Base-by-base conservation (phyloP, 2,113 vertebrate genomes). In the Cyphomyrus discorhynchus region DNA sequence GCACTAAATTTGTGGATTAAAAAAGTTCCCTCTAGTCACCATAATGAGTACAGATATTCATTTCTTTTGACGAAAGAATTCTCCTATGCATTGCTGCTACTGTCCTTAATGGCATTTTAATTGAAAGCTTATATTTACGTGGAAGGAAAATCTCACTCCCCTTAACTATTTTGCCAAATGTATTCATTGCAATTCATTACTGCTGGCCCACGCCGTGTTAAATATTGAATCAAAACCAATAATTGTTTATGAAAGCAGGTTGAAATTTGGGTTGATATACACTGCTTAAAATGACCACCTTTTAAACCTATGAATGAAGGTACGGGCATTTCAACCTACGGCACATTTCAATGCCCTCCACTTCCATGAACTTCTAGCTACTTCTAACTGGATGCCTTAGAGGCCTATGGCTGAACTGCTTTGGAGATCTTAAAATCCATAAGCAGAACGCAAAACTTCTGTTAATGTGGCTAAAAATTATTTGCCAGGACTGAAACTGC, bases 11-110 rank as follows among this genome's bases (percentile, higher is more conserved):
- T 88, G 50, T 58, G 46, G 86, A 88, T 62, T 88, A 58, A 58
- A 88, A 58, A 88, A 88, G 50, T 88, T 88, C 86, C 86, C 86
- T 62, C 50, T 58, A 88, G 86, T 58, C 31, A 58, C 47, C 49
- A 53, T 86, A 42, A 88, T 58, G 50, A 56, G 53, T 42, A 39
- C 9, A 88, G 86, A 56, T 56, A 62, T 62, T 56, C 53, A 62
- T 88, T 88, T 87, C 50, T 62, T 31, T 52, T 53, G 45, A 53
- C 50, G 17, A 42, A 31, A 21, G 50, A 47, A 47, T 45, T 58
- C 47, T 86, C 85, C 24, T 24, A 53, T 86, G 46, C 47, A 35
- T 52, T 53, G 13, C n/a, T 35, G 24, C 49, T 86, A 24, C 50
- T 35, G 1, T 62, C 58, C 62, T 88, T 88, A 88, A 88, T 88